Evolutionary conservation across 2,888 invertebrate genomes (phyloP).

Genomic region (Matsumyia berberina): DNA sequence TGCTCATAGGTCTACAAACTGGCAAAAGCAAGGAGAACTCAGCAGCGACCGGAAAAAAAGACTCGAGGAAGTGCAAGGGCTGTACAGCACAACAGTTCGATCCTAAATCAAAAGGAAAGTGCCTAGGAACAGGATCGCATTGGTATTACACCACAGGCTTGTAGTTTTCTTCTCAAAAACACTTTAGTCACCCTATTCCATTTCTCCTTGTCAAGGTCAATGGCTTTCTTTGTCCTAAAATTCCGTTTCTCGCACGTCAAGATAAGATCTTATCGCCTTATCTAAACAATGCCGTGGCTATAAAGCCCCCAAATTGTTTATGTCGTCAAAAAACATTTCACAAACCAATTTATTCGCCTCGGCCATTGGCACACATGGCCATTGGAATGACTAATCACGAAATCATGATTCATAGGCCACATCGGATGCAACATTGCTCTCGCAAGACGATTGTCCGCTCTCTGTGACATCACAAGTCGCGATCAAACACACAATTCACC

Average conservation of each 20-base stretch:
- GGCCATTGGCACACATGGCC: not conserved
- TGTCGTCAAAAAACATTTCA: not conserved
- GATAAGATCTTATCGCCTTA: constrained; percentile 15
- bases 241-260: not conserved
- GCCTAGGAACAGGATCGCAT: no score
- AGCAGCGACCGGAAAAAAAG: no score
- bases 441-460: constrained; percentile 15
- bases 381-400: constrained; percentile 2
- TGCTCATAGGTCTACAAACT: no score
- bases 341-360: not conserved
- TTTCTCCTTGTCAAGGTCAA: constrained; percentile 39
- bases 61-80: no score
- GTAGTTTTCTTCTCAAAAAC: not conserved
- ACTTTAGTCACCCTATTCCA: constrained; percentile 17
- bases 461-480: constrained; percentile 72
- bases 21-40: no score
- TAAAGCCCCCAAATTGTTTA: constrained; percentile 7
- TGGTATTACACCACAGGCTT: no score
- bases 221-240: not conserved
- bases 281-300: not conserved
- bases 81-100: no score
- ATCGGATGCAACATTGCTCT: constrained; percentile 21
- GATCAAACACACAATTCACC: constrained; percentile 13
- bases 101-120: no score
- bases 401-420: constrained; percentile 26